These are phyloP conservation scores for Dorcus hopei DNA, from an alignment of 2,888 invertebrate species.

Conservation along the genomic window DNA sequence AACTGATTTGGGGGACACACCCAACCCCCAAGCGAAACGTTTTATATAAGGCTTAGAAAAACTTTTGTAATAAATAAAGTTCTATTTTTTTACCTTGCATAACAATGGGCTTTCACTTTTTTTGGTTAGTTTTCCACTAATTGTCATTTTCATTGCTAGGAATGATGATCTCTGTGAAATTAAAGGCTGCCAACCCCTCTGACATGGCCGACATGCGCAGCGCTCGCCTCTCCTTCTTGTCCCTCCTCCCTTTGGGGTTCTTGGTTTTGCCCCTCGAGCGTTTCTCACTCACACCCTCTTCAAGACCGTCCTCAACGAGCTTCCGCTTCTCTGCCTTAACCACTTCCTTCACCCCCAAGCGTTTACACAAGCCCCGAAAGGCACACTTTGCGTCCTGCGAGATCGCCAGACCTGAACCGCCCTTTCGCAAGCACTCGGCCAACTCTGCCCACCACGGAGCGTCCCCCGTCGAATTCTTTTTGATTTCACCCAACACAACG, in stretches of 20 bases:
- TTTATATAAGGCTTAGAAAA: too few species aligned
- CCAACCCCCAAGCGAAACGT: too few species aligned
- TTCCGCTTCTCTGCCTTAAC: slow-evolving; percentile 34
- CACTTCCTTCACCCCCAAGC: slow-evolving; percentile 44
- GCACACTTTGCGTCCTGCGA: slow-evolving; percentile 49
- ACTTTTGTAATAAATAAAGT: neutral
- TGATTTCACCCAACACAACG: slow-evolving; percentile 54
- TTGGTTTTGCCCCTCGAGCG: slow-evolving; percentile 32
- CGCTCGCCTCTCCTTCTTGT: slow-evolving; percentile 52
- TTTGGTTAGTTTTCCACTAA: too few species aligned
- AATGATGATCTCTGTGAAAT: slow-evolving; percentile 30
- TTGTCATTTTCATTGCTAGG: slow-evolving; percentile 15
- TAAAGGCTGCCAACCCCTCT: slow-evolving; percentile 44
- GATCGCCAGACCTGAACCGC: slow-evolving; percentile 43
- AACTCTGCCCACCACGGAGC: slow-evolving; percentile 48
- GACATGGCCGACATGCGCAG: slow-evolving; percentile 49
- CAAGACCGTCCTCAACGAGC: slow-evolving; percentile 32
- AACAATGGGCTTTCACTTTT: neutral
- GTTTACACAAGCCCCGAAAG: slow-evolving; percentile 49
- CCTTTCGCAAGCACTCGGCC: slow-evolving; percentile 42
- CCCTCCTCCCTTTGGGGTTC: slow-evolving; percentile 44
- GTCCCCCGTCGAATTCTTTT: slow-evolving; percentile 44
- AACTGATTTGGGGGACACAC: neutral
- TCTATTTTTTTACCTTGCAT: neutral
- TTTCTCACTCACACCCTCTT: slow-evolving; percentile 25